A percentile compares a stretch with the other conserved stretches of the same genome.
phyloP scores from a whole-genome alignment of 1,140 invertebrate species.

The Drosophila ogumai region DNA sequence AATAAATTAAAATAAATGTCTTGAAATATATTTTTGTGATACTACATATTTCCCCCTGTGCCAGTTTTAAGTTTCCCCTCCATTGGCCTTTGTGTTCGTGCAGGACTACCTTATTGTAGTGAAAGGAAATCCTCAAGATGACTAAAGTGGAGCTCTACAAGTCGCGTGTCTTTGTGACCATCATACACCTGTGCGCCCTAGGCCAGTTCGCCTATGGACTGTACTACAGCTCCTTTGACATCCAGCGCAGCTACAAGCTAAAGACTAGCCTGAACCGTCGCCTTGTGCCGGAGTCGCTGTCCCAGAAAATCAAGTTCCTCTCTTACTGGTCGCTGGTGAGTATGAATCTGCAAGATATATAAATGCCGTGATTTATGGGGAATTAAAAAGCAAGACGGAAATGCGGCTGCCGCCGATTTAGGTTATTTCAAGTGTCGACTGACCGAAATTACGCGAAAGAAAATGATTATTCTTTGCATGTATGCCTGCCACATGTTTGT shows the following conservation, averaged over 20 bases:
- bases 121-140: slow-evolving; percentile 57
- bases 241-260: slow-evolving; percentile 75
- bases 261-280: slow-evolving; percentile 66
- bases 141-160: slow-evolving; percentile 84
- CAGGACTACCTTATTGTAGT: slow-evolving; percentile 2
- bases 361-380: slow-evolving; percentile 33
- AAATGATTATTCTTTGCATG: slow-evolving; percentile 48
- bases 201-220: slow-evolving; percentile 82
- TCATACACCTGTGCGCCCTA: slow-evolving; percentile 79
- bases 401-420: slow-evolving; percentile 40
- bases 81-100: slow-evolving; percentile 11
- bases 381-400: slow-evolving; percentile 62
- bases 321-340: slow-evolving; percentile 87
- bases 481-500: slow-evolving; percentile 75
- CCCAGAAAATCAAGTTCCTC: slow-evolving; percentile 85
- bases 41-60: slow-evolving; percentile 1
- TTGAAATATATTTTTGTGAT: background rate
- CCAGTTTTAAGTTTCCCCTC: slow-evolving; percentile 23
- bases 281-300: slow-evolving; percentile 72
- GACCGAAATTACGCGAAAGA: slow-evolving; percentile 22
- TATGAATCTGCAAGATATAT: slow-evolving; percentile 42
- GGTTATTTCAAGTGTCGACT: slow-evolving; percentile 65
- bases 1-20: no score
- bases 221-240: slow-evolving; percentile 77
- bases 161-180: slow-evolving; percentile 82